Conservation (phyloP, 2,888 invertebrate species). For the Seira musarum region DNA sequence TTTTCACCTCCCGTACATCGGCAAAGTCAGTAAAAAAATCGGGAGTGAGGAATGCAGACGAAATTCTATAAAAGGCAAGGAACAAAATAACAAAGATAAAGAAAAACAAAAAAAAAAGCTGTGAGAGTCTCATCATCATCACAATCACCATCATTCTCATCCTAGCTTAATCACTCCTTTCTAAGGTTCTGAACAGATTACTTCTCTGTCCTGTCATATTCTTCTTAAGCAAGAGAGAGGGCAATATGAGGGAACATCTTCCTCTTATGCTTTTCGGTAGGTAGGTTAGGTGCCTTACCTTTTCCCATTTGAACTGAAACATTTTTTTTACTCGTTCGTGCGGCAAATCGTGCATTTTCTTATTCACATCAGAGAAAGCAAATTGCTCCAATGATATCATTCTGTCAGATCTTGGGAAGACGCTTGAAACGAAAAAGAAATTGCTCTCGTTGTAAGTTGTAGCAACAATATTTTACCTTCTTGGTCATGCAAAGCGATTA, state of each 20-base stretch:
- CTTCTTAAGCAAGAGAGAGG: constrained; percentile 4
- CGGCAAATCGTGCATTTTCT: constrained; percentile 57
- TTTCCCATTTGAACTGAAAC: neutral
- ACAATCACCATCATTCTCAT: neutral
- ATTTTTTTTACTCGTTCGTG: constrained; percentile 46
- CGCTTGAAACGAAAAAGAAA: neutral
- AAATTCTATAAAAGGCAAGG: constrained; percentile 14
- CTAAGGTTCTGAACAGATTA: constrained; percentile 2
- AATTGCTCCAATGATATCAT: constrained; percentile 54
- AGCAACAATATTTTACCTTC: constrained; percentile 7
- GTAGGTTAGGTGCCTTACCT: constrained; percentile 7
- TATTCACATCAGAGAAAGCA: constrained; percentile 41
- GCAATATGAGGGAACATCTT: neutral
- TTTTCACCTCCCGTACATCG: constrained; percentile 36
- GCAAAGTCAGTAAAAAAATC: constrained; percentile 2
- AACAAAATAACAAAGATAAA: constrained; percentile 35
- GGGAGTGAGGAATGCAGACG: constrained; percentile 2
- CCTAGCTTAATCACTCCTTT: constrained; percentile 3
- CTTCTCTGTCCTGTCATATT: constrained; percentile 9
- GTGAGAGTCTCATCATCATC: constrained; percentile 28
- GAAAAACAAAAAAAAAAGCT: constrained; percentile 32
- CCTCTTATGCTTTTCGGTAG: no score
- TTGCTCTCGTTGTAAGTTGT: constrained; percentile 3
- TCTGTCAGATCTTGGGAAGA: constrained; percentile 43
- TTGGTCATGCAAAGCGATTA: constrained; percentile 22